phyloP scores from a whole-genome alignment of 2,113 vertebrate genomes.

The Scatophagus argus region DNA sequence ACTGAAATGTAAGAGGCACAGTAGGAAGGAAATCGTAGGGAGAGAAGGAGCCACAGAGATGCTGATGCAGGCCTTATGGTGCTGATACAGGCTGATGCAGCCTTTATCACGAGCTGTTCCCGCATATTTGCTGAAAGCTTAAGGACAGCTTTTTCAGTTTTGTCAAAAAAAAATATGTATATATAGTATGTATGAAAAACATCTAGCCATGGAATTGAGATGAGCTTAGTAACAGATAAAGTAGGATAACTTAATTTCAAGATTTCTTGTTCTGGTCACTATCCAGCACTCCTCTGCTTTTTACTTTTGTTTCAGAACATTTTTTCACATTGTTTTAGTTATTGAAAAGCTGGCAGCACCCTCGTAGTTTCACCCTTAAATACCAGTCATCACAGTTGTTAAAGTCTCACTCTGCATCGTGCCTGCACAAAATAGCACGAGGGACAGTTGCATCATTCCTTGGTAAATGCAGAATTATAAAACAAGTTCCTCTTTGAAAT shows the following conservation, averaged over 20 bases:
- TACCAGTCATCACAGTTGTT: conserved; percentile 34
- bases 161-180: conserved; percentile 11
- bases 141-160: background rate
- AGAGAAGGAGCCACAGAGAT: conserved; percentile 46
- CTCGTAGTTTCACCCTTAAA: conserved; percentile 28
- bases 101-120: conserved; percentile 32
- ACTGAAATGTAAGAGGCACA: conserved; percentile 50
- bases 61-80: conserved; percentile 54
- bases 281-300: conserved; percentile 37
- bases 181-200: background rate
- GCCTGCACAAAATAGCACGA: conserved; percentile 18
- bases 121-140: conserved; percentile 22
- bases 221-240: conserved; percentile 18
- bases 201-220: background rate
- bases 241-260: background rate
- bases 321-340: conserved; percentile 26
- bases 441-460: conserved; percentile 17
- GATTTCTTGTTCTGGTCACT: conserved; percentile 27
- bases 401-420: conserved; percentile 38
- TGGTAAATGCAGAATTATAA: conserved; percentile 1
- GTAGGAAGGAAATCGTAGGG: conserved; percentile 18
- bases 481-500: background rate
- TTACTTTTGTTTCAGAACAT: conserved; percentile 44
- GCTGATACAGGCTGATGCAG: conserved; percentile 51
- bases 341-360: conserved; percentile 28